A percentile compares a stretch with the other conserved stretches of the same genome.
Conservation (phyloP, 2,888 invertebrate species). For the Notocelia uddmanniana region DNA sequence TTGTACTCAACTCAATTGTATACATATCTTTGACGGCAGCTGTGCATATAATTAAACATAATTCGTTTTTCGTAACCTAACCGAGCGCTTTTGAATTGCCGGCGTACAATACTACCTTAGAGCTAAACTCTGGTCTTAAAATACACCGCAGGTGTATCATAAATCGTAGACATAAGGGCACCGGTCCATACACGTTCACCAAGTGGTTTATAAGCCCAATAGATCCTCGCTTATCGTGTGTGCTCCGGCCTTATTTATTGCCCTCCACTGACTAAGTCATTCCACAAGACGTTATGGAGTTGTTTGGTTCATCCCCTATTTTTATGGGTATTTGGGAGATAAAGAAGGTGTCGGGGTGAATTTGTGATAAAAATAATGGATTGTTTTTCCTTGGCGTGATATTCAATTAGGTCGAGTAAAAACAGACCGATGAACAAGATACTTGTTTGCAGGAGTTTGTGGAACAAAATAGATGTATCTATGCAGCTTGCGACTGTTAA, state of each 20-base stretch:
- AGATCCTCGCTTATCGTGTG: conserved; percentile 78
- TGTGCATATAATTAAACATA: too few relatives aligned
- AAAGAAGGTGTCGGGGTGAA: conserved; percentile 46
- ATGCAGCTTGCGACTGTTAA: too few relatives aligned
- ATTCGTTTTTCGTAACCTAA: neutral
- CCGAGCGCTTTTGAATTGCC: neutral
- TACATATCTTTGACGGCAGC: too few relatives aligned
- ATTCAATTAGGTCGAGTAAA: conserved; percentile 37
- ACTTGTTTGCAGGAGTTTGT: neutral
- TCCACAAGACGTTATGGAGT: conserved; percentile 68
- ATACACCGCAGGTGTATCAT: conserved; percentile 68
- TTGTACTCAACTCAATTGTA: too few relatives aligned
- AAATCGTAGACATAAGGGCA: conserved; percentile 67
- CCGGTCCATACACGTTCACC: conserved; percentile 59
- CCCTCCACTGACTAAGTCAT: conserved; percentile 73
- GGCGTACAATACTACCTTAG: conserved; percentile 39
- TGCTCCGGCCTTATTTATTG: conserved; percentile 70
- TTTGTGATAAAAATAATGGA: conserved; percentile 47
- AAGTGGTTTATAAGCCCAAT: conserved; percentile 78
- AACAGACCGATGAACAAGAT: neutral
- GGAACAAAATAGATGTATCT: too few relatives aligned
- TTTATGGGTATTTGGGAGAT: conserved; percentile 47
- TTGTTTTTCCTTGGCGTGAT: conserved; percentile 46
- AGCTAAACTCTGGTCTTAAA: conserved; percentile 36
- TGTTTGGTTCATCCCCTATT: conserved; percentile 64